phyloP scores from a whole-genome alignment of 2,113 vertebrate genomes.

The Hypanus sabinus region DNA sequence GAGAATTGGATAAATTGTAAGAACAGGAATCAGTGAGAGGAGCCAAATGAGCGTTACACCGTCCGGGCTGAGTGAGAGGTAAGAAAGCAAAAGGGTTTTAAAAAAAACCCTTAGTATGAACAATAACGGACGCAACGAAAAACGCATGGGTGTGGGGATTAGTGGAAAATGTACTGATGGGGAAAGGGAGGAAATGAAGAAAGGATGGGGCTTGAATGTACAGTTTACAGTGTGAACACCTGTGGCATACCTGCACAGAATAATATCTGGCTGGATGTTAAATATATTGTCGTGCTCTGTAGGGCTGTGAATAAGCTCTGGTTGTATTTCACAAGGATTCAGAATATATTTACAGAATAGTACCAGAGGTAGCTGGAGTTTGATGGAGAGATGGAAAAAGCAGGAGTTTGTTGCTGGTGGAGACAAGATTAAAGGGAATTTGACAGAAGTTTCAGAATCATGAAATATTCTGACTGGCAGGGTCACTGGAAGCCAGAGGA shows the following conservation, averaged over 20 bases:
- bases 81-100: not conserved
- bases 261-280: not conserved
- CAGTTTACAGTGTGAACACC: not conserved
- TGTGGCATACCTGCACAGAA: not conserved
- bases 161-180: too few species aligned
- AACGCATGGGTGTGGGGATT: not conserved
- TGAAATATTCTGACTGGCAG: not conserved
- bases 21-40: slow-evolving; percentile 18
- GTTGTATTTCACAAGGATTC: not conserved
- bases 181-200: too few species aligned
- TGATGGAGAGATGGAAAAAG: not conserved
- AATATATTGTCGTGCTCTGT: not conserved
- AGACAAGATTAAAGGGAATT: not conserved
- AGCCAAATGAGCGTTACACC: slow-evolving; percentile 37
- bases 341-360: not conserved
- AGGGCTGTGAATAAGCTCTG: not conserved
- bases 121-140: not conserved
- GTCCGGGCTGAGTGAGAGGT: slow-evolving; percentile 33
- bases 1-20: not conserved
- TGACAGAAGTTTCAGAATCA: not conserved
- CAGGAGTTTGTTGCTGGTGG: not conserved
- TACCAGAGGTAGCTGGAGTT: not conserved
- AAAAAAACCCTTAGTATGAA: not conserved
- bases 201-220: not conserved
- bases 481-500: not conserved